Base-by-base conservation (phyloP, 2,797 vertebrate species). In the Hippopotamyrus pictus region DNA sequence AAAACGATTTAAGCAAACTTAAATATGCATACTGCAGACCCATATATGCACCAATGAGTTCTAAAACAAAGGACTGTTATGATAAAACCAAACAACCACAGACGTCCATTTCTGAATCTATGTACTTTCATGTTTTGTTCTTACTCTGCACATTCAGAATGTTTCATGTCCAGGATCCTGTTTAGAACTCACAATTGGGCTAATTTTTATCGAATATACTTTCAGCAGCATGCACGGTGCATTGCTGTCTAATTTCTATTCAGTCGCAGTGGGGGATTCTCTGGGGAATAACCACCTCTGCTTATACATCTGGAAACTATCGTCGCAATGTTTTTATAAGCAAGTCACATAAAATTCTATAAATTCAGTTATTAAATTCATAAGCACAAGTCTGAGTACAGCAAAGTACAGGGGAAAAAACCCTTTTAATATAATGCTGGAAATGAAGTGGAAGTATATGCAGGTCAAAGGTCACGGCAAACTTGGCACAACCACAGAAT, bases 281-380 rank as follows among this genome's bases (percentile, higher is more conserved):
- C 41, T 25, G 90, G 88, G 92, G 90, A 89, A 87, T 33, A 62
- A 59, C 73, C 88, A 88, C 87, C 88, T 91, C 92, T 83, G 90
- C 91, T 89, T 88, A 69, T 79, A 91, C 92, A 93, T 93, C 92
- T 93, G 93, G 92, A 91, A 87, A 83, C 85, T 85, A 92, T 93
- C 91, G 90, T 65, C 86, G 65, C 87, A 3, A 73, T 90, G 91
- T 91, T 93, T 93, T 92, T 92, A 92, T 90, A 90, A 92, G 91
- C 89, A 88, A 65, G 91, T 92, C 90, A 91, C 90, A 92, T 92
- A 90, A 90, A 91, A 73, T 91, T 91, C 91, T 92, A 90, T 90
- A 91, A 92, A 92, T 92, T 90, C 88, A 91, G 90, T 91, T 91
- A 92, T 92, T 93, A 89, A 90, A 91, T 93, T 93, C 90, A 92